These are phyloP conservation scores for Phocoena phocoena DNA, from an alignment of 2,113 vertebrate genomes.

Conservation along the genomic window DNA sequence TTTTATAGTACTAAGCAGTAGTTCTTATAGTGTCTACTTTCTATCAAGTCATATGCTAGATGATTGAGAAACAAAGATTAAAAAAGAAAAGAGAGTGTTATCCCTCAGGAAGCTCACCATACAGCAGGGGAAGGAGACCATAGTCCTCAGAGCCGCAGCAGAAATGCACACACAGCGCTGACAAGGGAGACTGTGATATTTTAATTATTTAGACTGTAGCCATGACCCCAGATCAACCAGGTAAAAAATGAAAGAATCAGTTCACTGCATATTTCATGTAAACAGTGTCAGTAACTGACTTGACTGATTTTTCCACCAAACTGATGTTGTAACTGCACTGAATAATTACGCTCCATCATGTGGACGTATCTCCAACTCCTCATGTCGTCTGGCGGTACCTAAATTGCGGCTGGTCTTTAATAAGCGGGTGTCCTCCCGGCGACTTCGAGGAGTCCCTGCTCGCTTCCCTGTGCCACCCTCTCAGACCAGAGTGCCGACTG, in stretches of 20 bases:
- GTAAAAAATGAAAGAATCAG: background rate
- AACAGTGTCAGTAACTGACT: background rate
- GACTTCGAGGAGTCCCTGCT: conserved; percentile 3
- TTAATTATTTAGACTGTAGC: background rate
- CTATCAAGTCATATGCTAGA: background rate
- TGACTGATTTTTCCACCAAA: background rate
- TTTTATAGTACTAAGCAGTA: background rate
- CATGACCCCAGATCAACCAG: background rate
- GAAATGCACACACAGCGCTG: background rate
- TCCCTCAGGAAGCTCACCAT: background rate
- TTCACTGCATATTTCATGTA: background rate
- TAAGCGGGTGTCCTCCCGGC: background rate
- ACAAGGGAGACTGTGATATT: background rate
- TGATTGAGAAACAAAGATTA: background rate
- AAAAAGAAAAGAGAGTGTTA: background rate
- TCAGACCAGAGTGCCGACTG: background rate
- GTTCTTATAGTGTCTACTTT: background rate
- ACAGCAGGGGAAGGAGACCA: background rate
- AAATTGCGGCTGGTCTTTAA: conserved; percentile 30
- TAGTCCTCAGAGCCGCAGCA: background rate
- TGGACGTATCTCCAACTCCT: background rate
- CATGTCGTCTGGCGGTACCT: background rate
- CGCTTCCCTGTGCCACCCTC: conserved; percentile 30
- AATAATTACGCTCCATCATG: background rate
- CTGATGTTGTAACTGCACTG: background rate